Conservation (phyloP, 1,140 invertebrate species). For the Conus betulinus region DNA sequence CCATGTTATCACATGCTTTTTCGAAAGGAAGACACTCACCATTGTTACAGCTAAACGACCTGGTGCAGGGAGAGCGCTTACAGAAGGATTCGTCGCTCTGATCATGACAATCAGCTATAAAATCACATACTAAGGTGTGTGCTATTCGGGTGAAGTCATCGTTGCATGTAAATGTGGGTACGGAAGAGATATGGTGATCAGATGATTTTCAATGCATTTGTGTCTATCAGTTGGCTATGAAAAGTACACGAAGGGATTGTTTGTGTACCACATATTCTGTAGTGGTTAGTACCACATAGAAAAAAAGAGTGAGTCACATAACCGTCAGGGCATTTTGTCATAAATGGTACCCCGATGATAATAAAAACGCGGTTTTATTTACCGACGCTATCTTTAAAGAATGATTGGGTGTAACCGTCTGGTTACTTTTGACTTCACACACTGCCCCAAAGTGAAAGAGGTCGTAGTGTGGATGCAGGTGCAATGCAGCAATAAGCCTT, state of each 20-base stretch:
- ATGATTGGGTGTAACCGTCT: no score
- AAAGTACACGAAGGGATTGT: no score
- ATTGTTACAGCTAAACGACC: not conserved
- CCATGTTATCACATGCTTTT: not conserved
- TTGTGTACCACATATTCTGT: not conserved
- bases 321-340: not conserved
- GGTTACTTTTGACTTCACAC: no score
- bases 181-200: not conserved
- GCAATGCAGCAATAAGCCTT: no score
- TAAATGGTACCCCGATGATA: no score
- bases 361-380: no score
- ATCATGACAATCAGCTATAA: not conserved
- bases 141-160: not conserved
- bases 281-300: not conserved
- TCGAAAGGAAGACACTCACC: not conserved
- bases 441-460: no score
- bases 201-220: no score
- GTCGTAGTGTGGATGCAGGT: no score
- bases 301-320: slow-evolving; percentile 22
- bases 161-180: not conserved
- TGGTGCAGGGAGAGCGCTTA: not conserved
- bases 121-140: not conserved
- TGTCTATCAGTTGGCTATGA: not conserved
- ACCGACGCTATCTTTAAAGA: no score
- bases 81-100: slow-evolving; percentile 13